Conservation (phyloP, 2,113 vertebrate species). For the Himantopus leucocephalus region DNA sequence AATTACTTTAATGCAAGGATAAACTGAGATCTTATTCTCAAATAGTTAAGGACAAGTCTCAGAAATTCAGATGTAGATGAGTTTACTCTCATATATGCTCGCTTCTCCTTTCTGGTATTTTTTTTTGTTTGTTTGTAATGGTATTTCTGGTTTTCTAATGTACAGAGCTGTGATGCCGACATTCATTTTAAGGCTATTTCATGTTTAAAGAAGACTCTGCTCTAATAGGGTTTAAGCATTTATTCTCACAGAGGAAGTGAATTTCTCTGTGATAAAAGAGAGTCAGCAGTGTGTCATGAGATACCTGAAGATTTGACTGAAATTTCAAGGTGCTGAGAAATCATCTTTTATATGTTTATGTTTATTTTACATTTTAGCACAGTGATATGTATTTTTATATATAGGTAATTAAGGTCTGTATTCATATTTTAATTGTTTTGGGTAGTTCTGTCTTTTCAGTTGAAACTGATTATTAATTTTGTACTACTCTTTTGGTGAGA, state of each 20-base stretch:
- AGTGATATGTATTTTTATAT: neutral
- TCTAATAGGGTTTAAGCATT: neutral
- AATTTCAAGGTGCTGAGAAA: neutral
- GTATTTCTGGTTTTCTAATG: neutral
- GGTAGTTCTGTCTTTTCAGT: neutral
- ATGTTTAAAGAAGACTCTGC: neutral
- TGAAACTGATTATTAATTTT: constrained; percentile 6
- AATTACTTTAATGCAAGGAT: neutral
- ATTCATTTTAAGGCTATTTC: neutral
- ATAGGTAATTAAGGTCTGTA: neutral
- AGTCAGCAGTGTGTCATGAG: neutral
- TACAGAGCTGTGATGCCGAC: neutral
- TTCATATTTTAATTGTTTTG: neutral
- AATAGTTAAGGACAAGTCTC: neutral
- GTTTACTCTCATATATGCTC: neutral
- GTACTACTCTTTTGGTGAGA: constrained; percentile 64
- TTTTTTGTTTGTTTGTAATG: neutral
- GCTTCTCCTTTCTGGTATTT: neutral
- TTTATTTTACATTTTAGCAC: neutral
- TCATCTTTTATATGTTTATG: neutral
- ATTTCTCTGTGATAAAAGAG: neutral
- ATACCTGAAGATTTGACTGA: neutral
- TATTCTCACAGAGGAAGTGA: neutral
- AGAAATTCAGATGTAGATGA: neutral
- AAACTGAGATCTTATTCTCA: neutral